Evolutionary conservation across 1,140 invertebrate genomes (phyloP), one percentile per base, ranked within the genome.

Genomic region (Drosophila sp.): DNA sequence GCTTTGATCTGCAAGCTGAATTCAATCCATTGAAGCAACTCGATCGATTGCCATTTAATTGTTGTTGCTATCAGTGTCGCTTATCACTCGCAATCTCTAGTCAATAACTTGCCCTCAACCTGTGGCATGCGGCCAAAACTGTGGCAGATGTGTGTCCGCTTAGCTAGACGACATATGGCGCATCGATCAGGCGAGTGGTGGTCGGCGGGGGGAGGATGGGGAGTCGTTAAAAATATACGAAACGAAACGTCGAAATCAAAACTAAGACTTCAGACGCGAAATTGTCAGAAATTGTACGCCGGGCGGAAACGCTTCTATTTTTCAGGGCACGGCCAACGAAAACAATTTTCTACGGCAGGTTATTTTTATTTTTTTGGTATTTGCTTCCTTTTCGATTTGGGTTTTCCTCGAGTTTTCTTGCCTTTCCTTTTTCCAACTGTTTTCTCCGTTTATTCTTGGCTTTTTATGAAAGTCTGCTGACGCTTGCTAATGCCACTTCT

Each of bases 311-410:
- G 38, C 41, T 4, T 21, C 1, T 21, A 21, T 21, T 45, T 29
- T 29, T 38, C 11, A 14, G 38, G 11, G 5, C 18, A 8, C 36
- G 38, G 18, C 7, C 58, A 51, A 48, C 27, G 36, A 74, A 74
- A 75, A 71, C 72, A 75, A 75, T 75, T 75, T 75, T 75, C 72
- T 50, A 75, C 58, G 59, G 72, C 72, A 75, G 71, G 71, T 75
- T 66, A 64, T 71, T 71, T 73, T 72, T 67, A 45, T 61, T 51
- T 72, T 53, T 54, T 36, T n/a, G n/a, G n/a, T n/a, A n/a, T n/a
- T n/a, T n/a, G n/a, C n/a, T n/a, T n/a, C n/a, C n/a, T n/a, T 43
- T 34, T 18, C 4, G 16, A 3, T 36, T 45, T 16, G 25, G 7
- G 45, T 48, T 16, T 32, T n/a, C 48, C 38, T 32, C 25, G 7